phyloP scores from a whole-genome alignment of 2,888 invertebrate genomes.

The Baccha elongata region DNA sequence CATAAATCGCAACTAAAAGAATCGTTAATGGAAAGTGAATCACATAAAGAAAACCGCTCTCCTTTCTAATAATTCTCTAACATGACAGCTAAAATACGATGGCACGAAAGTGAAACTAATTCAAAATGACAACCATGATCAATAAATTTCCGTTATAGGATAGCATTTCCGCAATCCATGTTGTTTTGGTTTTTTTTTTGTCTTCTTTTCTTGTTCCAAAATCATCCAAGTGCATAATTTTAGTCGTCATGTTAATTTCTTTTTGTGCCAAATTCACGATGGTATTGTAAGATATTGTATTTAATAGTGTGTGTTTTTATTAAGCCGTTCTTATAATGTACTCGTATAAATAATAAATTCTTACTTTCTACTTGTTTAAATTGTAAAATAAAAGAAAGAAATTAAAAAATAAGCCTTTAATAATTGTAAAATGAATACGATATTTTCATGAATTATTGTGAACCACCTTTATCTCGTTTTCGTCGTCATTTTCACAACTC shows the following conservation, averaged over 20 bases:
- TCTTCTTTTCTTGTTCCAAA: background rate
- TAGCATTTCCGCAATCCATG: conserved; percentile 27
- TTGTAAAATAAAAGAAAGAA: background rate
- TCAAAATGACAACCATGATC: conserved; percentile 39
- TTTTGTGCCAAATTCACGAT: conserved; percentile 8
- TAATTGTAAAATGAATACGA: background rate
- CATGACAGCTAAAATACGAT: conserved; percentile 1
- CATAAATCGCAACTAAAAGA: background rate
- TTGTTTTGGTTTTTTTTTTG: background rate
- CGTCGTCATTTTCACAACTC: background rate
- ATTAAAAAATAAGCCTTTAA: conserved; percentile 6
- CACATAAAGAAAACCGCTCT: conserved; percentile 5
- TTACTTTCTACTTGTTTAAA: conserved; percentile 15
- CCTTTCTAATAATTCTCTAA: conserved; percentile 28
- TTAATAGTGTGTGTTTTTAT: conserved; percentile 9
- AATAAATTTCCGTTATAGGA: conserved; percentile 14
- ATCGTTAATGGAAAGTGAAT: conserved; percentile 25
- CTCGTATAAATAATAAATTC: conserved; percentile 21
- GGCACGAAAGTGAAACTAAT: conserved; percentile 36
- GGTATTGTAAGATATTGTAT: conserved; percentile 11
- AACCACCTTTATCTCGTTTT: background rate
- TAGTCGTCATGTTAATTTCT: conserved; percentile 13
- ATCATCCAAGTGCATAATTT: conserved; percentile 25
- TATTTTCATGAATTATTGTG: background rate
- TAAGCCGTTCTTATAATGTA: background rate